These are phyloP conservation scores for Drosophila subobscura DNA, from an alignment of 1,140 invertebrate genomes.

Conservation along the genomic window DNA sequence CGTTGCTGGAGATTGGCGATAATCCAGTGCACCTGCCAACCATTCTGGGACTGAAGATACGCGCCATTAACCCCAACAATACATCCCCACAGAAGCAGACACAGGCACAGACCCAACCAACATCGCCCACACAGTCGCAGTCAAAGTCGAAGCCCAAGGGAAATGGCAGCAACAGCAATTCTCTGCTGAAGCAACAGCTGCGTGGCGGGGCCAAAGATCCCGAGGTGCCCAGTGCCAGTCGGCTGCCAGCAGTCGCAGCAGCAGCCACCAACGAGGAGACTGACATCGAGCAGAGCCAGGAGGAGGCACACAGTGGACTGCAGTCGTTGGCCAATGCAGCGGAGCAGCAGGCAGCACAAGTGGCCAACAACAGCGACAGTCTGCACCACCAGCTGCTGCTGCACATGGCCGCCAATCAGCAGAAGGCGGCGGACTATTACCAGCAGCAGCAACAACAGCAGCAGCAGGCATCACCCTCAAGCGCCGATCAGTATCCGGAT, in stretches of 20 bases:
- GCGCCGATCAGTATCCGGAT: slow-evolving; percentile 45
- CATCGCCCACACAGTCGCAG: slow-evolving; percentile 10
- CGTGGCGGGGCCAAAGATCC: slow-evolving; percentile 82
- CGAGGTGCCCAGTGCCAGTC: slow-evolving; percentile 29
- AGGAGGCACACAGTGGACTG: slow-evolving; percentile 54
- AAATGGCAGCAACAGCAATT: slow-evolving; percentile 65
- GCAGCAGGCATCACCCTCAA: slow-evolving; percentile 45
- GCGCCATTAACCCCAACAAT: slow-evolving; percentile 52
- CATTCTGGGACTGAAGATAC: slow-evolving; percentile 70
- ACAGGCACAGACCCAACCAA: slow-evolving; percentile 16
- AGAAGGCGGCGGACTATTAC: slow-evolving; percentile 60
- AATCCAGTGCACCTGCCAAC: slow-evolving; percentile 75
- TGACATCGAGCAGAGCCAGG: slow-evolving; percentile 26
- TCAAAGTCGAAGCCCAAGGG: slow-evolving; percentile 28
- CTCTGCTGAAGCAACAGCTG: slow-evolving; percentile 77
- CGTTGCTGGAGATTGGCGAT: slow-evolving; percentile 30
- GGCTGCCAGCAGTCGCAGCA: slow-evolving; percentile 17
- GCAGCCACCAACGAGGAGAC: slow-evolving; percentile 36
- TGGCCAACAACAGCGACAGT: slow-evolving; percentile 15
- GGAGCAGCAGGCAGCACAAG: slow-evolving; percentile 63
- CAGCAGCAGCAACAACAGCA: slow-evolving; percentile 33
- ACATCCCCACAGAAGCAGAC: slow-evolving; percentile 11
- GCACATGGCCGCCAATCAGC: slow-evolving; percentile 71
- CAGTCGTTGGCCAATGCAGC: slow-evolving; percentile 75
- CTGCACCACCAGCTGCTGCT: slow-evolving; percentile 74